phyloP scores from a whole-genome alignment of 2,888 invertebrate genomes.

The Agrilus mali region DNA sequence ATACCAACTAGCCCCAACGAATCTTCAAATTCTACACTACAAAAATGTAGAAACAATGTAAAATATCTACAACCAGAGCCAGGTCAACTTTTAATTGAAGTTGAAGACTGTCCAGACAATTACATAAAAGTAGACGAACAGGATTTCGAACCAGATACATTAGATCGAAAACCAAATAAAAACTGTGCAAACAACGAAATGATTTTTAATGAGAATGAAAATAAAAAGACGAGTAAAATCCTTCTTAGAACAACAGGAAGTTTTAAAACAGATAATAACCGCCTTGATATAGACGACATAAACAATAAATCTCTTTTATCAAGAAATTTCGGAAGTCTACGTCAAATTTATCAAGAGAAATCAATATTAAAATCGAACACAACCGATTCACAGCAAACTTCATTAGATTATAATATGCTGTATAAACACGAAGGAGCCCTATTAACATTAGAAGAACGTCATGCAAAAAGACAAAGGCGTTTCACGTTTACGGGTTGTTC shows the following conservation, averaged over 20 bases:
- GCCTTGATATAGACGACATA: slow-evolving; percentile 18
- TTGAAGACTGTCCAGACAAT: slow-evolving; percentile 68
- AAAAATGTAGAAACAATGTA: slow-evolving; percentile 29
- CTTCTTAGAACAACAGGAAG: slow-evolving; percentile 56
- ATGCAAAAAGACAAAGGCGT: slow-evolving; percentile 59
- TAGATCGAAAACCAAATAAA: slow-evolving; percentile 62
- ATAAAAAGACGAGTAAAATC: slow-evolving; percentile 39
- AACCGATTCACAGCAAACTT: slow-evolving; percentile 13
- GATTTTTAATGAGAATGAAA: slow-evolving; percentile 1
- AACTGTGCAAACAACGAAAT: neutral
- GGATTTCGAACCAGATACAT: slow-evolving; percentile 76
- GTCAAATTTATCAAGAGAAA: slow-evolving; percentile 61
- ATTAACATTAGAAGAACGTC: slow-evolving; percentile 58
- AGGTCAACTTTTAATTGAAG: slow-evolving; percentile 72
- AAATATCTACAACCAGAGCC: slow-evolving; percentile 44
- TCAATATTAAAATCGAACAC: slow-evolving; percentile 20
- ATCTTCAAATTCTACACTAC: slow-evolving; percentile 43
- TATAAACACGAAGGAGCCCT: slow-evolving; percentile 47
- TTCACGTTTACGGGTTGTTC: slow-evolving; percentile 38
- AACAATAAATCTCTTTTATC: neutral
- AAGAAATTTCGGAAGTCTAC: slow-evolving; percentile 52
- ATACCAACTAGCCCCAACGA: slow-evolving; percentile 44
- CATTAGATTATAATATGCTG: slow-evolving; percentile 21
- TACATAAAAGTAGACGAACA: slow-evolving; percentile 66
- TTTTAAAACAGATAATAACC: slow-evolving; percentile 43